These are phyloP conservation scores for Drosophila tani DNA, from an alignment of 1,140 invertebrate species.

Conservation along the genomic window DNA sequence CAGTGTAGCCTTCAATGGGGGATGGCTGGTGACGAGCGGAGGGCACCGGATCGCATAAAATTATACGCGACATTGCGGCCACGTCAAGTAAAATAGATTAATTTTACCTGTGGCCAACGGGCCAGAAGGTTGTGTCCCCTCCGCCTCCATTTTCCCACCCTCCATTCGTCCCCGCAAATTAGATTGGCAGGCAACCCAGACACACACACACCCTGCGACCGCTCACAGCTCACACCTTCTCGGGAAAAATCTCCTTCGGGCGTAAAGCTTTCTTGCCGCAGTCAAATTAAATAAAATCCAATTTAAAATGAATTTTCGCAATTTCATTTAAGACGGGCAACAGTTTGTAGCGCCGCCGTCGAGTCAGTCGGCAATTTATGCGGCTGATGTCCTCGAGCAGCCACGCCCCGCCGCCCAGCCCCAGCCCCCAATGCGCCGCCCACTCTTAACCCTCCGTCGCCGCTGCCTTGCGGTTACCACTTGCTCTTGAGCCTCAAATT, in stretches of 20 bases:
- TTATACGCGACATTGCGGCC: constrained; percentile 80
- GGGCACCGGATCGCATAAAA: constrained; percentile 63
- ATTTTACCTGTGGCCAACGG: constrained; percentile 78
- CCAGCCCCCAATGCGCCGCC: not conserved
- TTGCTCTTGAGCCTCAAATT: constrained; percentile 70
- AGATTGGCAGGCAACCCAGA: constrained; percentile 65
- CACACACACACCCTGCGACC: not conserved
- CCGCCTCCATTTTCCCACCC: constrained; percentile 7
- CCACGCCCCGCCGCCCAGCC: not conserved
- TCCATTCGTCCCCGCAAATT: constrained; percentile 54
- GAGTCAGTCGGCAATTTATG: constrained; percentile 56
- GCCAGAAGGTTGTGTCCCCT: constrained; percentile 54
- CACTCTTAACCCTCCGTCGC: constrained; percentile 4
- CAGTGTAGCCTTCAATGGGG: constrained; percentile 8
- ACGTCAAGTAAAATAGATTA: constrained; percentile 82
- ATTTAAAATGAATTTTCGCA: constrained; percentile 84
- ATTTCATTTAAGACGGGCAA: constrained; percentile 78
- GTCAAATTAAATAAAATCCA: constrained; percentile 84
- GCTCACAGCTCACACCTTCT: constrained; percentile 19
- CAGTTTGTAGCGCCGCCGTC: constrained; percentile 27
- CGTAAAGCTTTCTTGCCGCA: constrained; percentile 77
- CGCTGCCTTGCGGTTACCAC: constrained; percentile 32
- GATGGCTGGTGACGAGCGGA: constrained; percentile 5
- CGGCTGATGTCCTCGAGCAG: constrained; percentile 34
- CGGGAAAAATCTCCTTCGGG: constrained; percentile 36